Evolutionary conservation across 2,797 vertebrate species (phyloP).

Genomic region (Pangasius sanitwongsei): DNA sequence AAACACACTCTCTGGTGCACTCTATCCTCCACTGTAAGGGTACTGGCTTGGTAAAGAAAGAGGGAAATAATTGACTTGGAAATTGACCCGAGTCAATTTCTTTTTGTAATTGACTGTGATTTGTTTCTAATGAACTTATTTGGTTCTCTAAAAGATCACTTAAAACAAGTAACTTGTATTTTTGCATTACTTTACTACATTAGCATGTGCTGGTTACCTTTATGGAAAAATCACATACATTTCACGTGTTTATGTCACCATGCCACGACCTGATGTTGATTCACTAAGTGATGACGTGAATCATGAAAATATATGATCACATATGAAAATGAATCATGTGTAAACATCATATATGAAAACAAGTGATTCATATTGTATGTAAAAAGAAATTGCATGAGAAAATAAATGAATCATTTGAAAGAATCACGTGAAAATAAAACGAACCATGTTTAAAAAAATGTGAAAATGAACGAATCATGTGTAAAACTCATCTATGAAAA

Average conservation of each 20-base stretch:
- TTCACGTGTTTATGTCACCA: neutral
- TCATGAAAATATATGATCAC: neutral
- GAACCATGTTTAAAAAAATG: no score
- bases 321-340: neutral
- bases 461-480: no score
- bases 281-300: neutral
- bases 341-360: no score
- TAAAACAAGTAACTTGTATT: neutral
- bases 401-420: neutral
- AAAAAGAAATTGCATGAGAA: neutral
- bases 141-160: neutral
- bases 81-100: slow-evolving; percentile 10
- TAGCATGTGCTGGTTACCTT: neutral
- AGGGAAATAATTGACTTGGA: slow-evolving; percentile 12
- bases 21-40: neutral
- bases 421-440: neutral
- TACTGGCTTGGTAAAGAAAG: neutral
- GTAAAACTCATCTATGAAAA: no score
- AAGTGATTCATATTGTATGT: no score
- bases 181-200: neutral
- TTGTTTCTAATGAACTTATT: neutral
- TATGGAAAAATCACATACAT: neutral
- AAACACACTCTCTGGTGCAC: neutral
- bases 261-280: neutral
- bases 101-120: neutral